phyloP scores from a whole-genome alignment of 2,113 vertebrate genomes.

The Scatophagus argus region DNA sequence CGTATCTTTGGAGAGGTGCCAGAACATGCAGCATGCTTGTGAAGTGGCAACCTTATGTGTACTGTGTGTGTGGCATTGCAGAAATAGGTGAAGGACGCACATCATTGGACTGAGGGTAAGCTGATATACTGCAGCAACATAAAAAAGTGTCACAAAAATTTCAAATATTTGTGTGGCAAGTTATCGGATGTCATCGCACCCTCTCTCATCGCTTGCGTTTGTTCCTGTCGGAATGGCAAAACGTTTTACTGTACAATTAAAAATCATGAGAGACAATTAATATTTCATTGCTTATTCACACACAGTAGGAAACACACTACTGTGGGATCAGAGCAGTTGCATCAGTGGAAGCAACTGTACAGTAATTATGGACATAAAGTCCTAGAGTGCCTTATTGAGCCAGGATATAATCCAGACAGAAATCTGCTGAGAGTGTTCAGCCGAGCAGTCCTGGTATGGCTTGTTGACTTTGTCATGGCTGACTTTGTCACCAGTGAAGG shows the following conservation, averaged over 20 bases:
- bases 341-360: neutral
- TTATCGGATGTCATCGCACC: slow-evolving; percentile 39
- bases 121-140: slow-evolving; percentile 59
- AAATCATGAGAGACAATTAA: neutral
- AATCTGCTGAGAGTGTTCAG: slow-evolving; percentile 66
- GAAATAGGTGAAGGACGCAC: slow-evolving; percentile 60
- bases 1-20: slow-evolving; percentile 48
- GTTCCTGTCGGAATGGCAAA: neutral
- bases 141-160: slow-evolving; percentile 58
- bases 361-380: slow-evolving; percentile 2
- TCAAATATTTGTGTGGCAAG: slow-evolving; percentile 42
- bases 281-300: neutral
- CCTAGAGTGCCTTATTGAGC: slow-evolving; percentile 18
- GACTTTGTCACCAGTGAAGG: slow-evolving; percentile 47
- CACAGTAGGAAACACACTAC: neutral
- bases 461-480: slow-evolving; percentile 71
- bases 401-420: slow-evolving; percentile 57
- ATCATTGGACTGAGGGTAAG: slow-evolving; percentile 52
- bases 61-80: slow-evolving; percentile 24
- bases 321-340: neutral
- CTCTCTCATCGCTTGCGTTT: neutral
- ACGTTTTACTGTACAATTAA: neutral
- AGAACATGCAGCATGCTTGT: slow-evolving; percentile 39
- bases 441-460: slow-evolving; percentile 36
- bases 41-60: slow-evolving; percentile 50